These are phyloP conservation scores for Willowsia nigromaculata DNA, from an alignment of 2,888 invertebrate species.

Conservation along the genomic window DNA sequence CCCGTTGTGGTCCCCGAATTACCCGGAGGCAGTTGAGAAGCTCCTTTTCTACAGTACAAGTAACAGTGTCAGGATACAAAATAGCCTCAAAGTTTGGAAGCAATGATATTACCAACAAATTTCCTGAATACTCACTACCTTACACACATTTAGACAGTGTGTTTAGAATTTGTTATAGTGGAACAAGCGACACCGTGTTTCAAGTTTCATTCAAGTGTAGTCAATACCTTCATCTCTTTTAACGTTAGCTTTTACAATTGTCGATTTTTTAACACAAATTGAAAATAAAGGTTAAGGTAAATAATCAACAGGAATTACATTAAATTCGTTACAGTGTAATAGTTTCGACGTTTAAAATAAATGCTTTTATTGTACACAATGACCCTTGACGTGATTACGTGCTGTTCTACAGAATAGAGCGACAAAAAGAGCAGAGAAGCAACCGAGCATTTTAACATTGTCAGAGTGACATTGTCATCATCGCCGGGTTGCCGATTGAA, in stretches of 20 bases:
- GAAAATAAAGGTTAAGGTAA: conserved; percentile 40
- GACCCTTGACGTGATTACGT: background rate
- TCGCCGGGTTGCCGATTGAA: background rate
- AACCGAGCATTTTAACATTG: background rate
- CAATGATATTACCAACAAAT: background rate
- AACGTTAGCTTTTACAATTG: background rate
- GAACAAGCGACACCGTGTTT: too few relatives aligned
- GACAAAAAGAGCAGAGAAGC: background rate
- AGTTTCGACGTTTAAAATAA: too few relatives aligned
- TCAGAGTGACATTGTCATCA: background rate
- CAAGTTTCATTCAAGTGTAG: background rate
- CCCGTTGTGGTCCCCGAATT: background rate
- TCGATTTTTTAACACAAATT: background rate
- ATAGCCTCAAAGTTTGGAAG: background rate
- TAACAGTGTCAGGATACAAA: background rate
- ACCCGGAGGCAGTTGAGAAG: conserved; percentile 42
- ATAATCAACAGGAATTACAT: background rate
- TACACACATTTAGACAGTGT: too few relatives aligned
- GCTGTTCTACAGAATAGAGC: background rate
- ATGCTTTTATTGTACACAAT: background rate
- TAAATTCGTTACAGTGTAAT: background rate
- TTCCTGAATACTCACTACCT: too few relatives aligned
- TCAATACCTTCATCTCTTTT: background rate
- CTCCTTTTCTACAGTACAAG: background rate
- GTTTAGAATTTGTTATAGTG: too few relatives aligned